Conservation (phyloP, 2,888 invertebrate genomes). For the Parascotia fuliginaria region DNA sequence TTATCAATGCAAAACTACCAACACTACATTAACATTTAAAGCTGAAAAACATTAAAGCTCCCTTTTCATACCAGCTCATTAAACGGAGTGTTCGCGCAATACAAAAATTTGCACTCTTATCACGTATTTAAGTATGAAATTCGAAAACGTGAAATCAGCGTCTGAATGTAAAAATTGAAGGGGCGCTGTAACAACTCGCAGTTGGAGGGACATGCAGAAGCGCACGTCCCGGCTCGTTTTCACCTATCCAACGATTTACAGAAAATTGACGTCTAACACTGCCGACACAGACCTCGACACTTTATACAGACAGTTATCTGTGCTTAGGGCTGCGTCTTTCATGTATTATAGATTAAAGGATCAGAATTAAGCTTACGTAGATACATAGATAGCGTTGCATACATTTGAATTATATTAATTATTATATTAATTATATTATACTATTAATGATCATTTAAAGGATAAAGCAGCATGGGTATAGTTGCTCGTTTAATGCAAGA, state of each 20-base stretch:
- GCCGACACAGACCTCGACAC: constrained; percentile 50
- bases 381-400: no score
- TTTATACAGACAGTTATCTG: constrained; percentile 55
- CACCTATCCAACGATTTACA: constrained; percentile 69
- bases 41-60: constrained; percentile 14
- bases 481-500: no score
- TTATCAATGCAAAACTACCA: neutral
- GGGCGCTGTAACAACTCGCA: constrained; percentile 51
- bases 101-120: constrained; percentile 63
- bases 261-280: constrained; percentile 68
- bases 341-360: no score
- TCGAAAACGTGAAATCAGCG: constrained; percentile 76
- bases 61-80: constrained; percentile 49
- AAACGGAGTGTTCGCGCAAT: constrained; percentile 62
- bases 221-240: constrained; percentile 57
- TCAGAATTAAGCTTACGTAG: no score
- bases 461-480: no score
- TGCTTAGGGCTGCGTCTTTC: constrained; percentile 29
- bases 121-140: constrained; percentile 74
- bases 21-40: neutral
- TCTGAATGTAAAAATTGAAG: constrained; percentile 72
- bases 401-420: no score
- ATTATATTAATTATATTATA: no score
- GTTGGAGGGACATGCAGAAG: constrained; percentile 32
- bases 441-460: no score